A percentile compares a stretch with the other conserved stretches of the same genome.
Conservation (phyloP, 2,113 vertebrate genomes). For the Corythornis vintsioides region DNA sequence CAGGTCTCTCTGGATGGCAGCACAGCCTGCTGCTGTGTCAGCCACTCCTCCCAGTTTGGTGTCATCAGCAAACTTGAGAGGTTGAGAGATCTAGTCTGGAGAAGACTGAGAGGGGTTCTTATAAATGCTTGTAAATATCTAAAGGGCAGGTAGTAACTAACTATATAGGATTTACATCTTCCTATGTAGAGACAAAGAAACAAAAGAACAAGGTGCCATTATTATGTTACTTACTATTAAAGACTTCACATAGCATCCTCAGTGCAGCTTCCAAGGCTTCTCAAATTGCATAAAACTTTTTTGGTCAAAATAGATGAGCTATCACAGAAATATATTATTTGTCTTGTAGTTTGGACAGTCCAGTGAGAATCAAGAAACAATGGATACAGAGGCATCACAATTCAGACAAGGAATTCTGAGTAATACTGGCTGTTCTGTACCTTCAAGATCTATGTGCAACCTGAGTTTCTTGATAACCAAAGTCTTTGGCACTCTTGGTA, state of each 20-base stretch:
- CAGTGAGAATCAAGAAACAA: not conserved
- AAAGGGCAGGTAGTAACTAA: not conserved
- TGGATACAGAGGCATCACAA: not conserved
- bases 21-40: too few species aligned
- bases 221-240: not conserved
- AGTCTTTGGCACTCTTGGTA: not conserved
- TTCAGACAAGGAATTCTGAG: not conserved
- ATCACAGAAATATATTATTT: not conserved
- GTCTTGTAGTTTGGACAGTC: not conserved
- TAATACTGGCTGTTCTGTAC: not conserved
- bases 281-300: not conserved
- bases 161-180: not conserved
- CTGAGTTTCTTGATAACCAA: not conserved
- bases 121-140: too few species aligned
- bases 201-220: not conserved
- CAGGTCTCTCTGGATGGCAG: too few species aligned
- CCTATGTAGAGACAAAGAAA: not conserved
- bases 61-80: too few species aligned
- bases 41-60: too few species aligned
- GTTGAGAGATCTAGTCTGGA: too few species aligned
- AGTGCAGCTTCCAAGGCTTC: not conserved
- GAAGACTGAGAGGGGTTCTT: too few species aligned
- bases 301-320: not conserved
- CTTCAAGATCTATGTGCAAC: not conserved
- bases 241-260: not conserved